These are phyloP conservation scores for Lathronympha strigana DNA, from an alignment of 2,888 invertebrate species.

Conservation along the genomic window DNA sequence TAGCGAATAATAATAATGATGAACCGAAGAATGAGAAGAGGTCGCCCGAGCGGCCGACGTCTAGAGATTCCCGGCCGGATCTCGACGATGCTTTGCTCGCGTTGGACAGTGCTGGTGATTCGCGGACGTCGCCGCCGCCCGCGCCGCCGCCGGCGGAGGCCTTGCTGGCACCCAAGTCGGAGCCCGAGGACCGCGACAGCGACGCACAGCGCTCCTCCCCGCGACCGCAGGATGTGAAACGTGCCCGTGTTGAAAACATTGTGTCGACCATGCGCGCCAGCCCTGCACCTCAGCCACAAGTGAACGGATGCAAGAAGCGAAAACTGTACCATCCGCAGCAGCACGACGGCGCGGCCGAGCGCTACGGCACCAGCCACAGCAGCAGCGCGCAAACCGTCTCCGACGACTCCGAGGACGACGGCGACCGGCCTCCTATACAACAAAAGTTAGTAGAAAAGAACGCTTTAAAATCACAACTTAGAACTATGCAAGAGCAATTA, in stretches of 20 bases:
- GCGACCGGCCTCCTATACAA: slow-evolving; percentile 90
- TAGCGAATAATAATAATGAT: slow-evolving; percentile 83
- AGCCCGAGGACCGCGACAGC: slow-evolving; percentile 86
- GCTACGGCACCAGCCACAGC: slow-evolving; percentile 80
- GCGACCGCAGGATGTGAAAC: slow-evolving; percentile 91
- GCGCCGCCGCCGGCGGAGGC: slow-evolving; percentile 81
- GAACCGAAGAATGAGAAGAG: slow-evolving; percentile 81
- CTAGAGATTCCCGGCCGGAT: slow-evolving; percentile 86
- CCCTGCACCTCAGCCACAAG: slow-evolving; percentile 90
- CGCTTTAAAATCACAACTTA: slow-evolving; percentile 92
- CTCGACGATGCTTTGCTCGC: slow-evolving; percentile 86
- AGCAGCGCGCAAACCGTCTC: slow-evolving; percentile 79
- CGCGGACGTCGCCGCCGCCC: slow-evolving; percentile 82
- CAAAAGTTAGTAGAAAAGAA: slow-evolving; percentile 95
- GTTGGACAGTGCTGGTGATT: slow-evolving; percentile 82
- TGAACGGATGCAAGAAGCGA: slow-evolving; percentile 97
- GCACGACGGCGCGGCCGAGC: slow-evolving; percentile 89
- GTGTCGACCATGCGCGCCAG: slow-evolving; percentile 96
- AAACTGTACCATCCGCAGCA: slow-evolving; percentile 98
- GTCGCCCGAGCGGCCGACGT: slow-evolving; percentile 85
- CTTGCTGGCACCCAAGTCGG: slow-evolving; percentile 86
- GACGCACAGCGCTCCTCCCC: slow-evolving; percentile 84
- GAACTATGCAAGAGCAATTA: slow-evolving; percentile 94
- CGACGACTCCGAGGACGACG: slow-evolving; percentile 91
- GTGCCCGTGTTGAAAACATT: slow-evolving; percentile 97